phyloP scores from a whole-genome alignment of 2,888 invertebrate species.

The Sipha maydis region DNA sequence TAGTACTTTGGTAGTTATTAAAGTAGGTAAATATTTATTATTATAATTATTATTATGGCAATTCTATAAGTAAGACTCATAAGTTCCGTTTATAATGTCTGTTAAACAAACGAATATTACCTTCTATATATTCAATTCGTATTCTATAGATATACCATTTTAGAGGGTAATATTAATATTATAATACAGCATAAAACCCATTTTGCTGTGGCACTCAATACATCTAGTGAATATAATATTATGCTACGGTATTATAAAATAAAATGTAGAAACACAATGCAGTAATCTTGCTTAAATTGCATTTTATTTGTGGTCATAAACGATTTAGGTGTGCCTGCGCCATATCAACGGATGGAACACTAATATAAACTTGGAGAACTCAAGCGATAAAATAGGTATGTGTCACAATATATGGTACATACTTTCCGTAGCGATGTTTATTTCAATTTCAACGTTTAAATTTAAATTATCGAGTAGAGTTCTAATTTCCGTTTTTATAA shows the following conservation, averaged over 20 bases:
- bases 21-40: not conserved
- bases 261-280: conserved; percentile 34
- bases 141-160: not conserved
- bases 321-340: conserved; percentile 41
- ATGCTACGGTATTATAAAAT: conserved; percentile 2
- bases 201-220: not conserved
- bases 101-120: not conserved
- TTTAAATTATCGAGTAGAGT: not conserved
- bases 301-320: conserved; percentile 44
- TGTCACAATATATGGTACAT: not conserved
- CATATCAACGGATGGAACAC: conserved; percentile 42
- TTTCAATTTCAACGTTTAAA: not conserved
- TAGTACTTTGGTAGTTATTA: not conserved
- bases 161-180: not conserved
- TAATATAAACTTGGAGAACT: conserved; percentile 49
- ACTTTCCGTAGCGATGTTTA: not conserved
- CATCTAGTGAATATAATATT: conserved; percentile 17
- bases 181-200: not conserved
- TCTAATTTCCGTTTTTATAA: conserved; percentile 12
- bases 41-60: not conserved
- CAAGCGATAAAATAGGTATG: conserved; percentile 28
- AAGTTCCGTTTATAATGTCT: not conserved
- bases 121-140: conserved; percentile 15
- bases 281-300: conserved; percentile 36
- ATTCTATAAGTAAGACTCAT: not conserved